Evolutionary conservation across 1,140 invertebrate species (phyloP).

Genomic region (Drosophila trapezifrons): DNA sequence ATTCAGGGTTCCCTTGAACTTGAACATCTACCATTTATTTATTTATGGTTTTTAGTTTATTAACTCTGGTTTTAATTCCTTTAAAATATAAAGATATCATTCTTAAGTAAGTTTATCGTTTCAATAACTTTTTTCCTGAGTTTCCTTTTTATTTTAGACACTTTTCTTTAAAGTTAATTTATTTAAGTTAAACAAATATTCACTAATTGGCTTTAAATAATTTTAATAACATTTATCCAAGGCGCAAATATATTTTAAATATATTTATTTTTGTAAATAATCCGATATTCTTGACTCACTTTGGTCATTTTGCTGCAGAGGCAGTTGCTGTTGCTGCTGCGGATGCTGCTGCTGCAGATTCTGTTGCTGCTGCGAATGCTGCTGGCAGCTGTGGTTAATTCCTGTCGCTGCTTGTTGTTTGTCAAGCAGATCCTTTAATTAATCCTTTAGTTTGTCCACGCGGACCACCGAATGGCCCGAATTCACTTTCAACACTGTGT

Average conservation of each 20-base stretch:
- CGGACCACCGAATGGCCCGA: conserved; percentile 49
- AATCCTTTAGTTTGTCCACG: conserved; percentile 25
- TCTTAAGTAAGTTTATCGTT: background rate
- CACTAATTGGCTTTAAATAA: background rate
- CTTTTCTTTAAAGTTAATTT: background rate
- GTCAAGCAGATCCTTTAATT: conserved; percentile 48
- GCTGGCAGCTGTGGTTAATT: conserved; percentile 12
- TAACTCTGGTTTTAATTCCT: background rate
- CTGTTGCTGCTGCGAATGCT: background rate
- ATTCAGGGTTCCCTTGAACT: background rate
- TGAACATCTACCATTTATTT: background rate
- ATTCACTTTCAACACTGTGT: conserved; percentile 59
- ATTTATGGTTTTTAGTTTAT: no score
- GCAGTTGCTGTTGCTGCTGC: background rate
- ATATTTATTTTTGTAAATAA: background rate
- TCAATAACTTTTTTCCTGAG: background rate
- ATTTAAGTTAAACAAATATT: background rate
- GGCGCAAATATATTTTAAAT: background rate
- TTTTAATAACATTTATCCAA: no score
- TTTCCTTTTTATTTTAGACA: no score
- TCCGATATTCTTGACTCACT: conserved; percentile 47
- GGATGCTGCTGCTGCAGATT: background rate
- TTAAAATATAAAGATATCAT: background rate
- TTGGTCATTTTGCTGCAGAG: conserved; percentile 34
- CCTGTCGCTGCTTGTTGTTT: conserved; percentile 2